Conservation (phyloP, 2,113 vertebrate species). For the Galbula dea region DNA sequence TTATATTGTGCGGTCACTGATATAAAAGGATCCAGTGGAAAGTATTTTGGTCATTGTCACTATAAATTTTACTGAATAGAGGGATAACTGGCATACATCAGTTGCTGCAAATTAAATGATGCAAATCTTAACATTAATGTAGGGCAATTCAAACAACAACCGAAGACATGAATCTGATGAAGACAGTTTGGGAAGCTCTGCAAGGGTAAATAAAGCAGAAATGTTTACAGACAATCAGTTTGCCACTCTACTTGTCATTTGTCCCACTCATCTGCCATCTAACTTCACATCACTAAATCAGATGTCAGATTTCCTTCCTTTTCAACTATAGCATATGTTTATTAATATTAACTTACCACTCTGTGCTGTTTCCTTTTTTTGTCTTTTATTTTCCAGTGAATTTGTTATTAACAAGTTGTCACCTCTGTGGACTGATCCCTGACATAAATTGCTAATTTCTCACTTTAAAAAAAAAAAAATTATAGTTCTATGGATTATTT, state of each 20-base stretch:
- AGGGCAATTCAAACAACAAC: constrained; percentile 79
- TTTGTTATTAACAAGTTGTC: constrained; percentile 61
- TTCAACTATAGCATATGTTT: background rate
- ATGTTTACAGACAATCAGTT: background rate
- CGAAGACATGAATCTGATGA: constrained; percentile 89
- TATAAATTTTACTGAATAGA: background rate
- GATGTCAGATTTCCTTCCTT: background rate
- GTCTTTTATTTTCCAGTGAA: constrained; percentile 39
- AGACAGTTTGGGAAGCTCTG: constrained; percentile 90
- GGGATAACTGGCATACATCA: background rate
- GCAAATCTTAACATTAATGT: constrained; percentile 46
- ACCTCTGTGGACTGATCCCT: constrained; percentile 34
- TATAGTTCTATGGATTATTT: background rate
- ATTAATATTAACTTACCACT: background rate
- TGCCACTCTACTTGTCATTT: background rate
- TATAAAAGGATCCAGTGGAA: background rate
- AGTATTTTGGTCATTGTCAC: background rate
- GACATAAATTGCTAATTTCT: constrained; percentile 61
- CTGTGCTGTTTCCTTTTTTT: background rate
- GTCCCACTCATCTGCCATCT: background rate
- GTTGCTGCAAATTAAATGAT: background rate
- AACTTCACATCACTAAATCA: background rate
- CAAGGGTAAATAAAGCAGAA: constrained; percentile 82
- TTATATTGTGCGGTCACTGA: background rate
- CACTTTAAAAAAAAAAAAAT: background rate